phyloP scores from a whole-genome alignment of 2,888 invertebrate genomes.

The Eulithis prunata region DNA sequence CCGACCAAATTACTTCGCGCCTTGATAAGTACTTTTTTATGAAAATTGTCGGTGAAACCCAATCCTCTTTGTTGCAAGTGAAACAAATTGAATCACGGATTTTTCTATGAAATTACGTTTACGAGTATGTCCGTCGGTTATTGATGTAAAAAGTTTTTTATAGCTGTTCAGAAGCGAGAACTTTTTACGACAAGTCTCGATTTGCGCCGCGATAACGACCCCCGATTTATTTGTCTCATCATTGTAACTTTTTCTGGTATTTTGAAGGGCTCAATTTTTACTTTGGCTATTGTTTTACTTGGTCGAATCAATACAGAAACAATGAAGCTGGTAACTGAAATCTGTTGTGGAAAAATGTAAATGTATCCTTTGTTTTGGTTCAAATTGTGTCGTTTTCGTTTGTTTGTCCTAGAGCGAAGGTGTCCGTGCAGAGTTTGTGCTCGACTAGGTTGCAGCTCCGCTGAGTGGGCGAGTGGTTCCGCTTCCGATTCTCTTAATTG shows the following conservation, averaged over 20 bases:
- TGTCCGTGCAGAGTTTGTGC: constrained; percentile 34
- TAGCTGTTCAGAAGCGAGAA: constrained; percentile 41
- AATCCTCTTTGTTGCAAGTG: constrained; percentile 42
- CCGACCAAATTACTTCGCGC: constrained; percentile 50
- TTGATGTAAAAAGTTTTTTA: constrained; percentile 50
- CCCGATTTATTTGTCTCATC: constrained; percentile 46
- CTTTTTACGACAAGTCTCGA: constrained; percentile 50
- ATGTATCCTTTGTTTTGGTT: constrained; percentile 40
- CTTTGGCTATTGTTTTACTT: constrained; percentile 32
- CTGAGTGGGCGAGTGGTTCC: constrained; percentile 74
- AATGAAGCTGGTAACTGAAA: constrained; percentile 13
- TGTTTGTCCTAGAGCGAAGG: constrained; percentile 23
- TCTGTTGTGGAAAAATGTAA: constrained; percentile 28
- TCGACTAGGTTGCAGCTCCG: constrained; percentile 47
- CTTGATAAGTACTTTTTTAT: constrained; percentile 50
- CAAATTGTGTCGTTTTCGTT: constrained; percentile 30
- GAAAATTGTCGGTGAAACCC: constrained; percentile 44
- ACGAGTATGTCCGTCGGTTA: constrained; percentile 43
- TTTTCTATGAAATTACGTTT: constrained; percentile 49
- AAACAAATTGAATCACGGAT: constrained; percentile 47
- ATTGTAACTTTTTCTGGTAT: constrained; percentile 42
- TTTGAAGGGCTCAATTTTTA: constrained; percentile 32
- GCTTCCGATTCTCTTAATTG: constrained; percentile 78
- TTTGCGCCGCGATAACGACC: constrained; percentile 46
- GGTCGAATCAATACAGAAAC: constrained; percentile 22